Evolutionary conservation across 2,113 vertebrate genomes (phyloP).

Genomic region (Nycticryphes semicollaris): DNA sequence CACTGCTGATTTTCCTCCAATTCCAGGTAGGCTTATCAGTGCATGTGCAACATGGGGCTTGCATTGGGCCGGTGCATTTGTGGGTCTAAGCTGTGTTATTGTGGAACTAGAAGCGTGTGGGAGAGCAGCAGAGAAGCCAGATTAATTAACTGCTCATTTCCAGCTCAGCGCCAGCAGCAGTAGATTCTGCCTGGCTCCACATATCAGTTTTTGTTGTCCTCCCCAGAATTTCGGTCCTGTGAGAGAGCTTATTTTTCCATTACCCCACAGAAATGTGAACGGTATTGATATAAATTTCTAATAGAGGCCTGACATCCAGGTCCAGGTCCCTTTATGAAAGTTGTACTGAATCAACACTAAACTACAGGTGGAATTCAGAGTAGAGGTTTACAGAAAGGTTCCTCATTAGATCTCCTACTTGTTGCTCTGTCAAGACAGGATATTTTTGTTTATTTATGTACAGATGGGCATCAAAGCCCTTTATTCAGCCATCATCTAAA

Average conservation of each 20-base stretch:
- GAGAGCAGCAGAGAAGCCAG: not conserved
- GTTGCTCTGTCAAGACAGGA: not conserved
- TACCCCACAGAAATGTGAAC: not conserved
- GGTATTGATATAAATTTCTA: not conserved
- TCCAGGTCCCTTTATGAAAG: not conserved
- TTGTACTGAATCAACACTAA: not conserved
- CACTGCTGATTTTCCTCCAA: not conserved
- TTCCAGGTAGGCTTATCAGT: not conserved
- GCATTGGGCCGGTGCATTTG: not conserved
- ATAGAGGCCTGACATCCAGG: not conserved
- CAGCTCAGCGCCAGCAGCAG: accelerated
- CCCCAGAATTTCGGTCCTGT: not conserved
- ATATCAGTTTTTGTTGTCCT: not conserved
- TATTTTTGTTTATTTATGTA: not conserved
- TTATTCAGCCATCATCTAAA: not conserved
- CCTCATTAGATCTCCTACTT: not conserved
- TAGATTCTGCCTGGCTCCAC: not conserved
- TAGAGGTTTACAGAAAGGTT: not conserved
- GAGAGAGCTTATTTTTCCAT: not conserved
- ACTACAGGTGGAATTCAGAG: not conserved
- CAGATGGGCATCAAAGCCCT: not conserved
- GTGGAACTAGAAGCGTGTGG: not conserved
- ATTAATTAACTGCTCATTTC: not conserved
- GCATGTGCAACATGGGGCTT: not conserved
- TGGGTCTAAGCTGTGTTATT: not conserved